Base-by-base conservation (phyloP, 2,888 invertebrate genomes). In the Yponomeuta sedellus region DNA sequence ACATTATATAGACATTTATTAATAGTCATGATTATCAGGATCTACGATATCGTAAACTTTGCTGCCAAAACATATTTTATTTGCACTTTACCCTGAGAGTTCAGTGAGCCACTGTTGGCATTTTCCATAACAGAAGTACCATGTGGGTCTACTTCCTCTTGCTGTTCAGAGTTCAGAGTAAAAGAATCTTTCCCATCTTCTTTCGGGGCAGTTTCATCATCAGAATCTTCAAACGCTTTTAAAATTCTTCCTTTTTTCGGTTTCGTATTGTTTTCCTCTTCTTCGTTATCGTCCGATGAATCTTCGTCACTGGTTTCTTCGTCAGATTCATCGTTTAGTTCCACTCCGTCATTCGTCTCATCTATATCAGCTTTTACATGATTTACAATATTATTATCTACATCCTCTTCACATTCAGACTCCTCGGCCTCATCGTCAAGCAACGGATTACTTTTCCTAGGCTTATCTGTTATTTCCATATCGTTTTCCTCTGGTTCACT, bases 341-440 rank as follows among this genome's bases (percentile, higher is more conserved):
- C 79, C 64, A 70, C 75, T 44, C 75, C 70, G 44, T 71, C 76
- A n/a, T 68, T 65, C 28, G 70, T 68, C 44, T 67, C 67, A 34
- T 65, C 67, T 19, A 12, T 78, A 44, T 77, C 73, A 62, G 77
- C 75, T 64, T 71, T 71, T 16, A 5, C 44, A 52, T 2, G 16
- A 52, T 12, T 52, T 12, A 16, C 44, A 44, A 16, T 16, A 56
- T 71, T 75, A 22, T 74, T 72, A 19, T 71, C 70, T 64, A 78
- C 74, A 40, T 78, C 78, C 67, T 85, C 80, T 62, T 87, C 88
- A 68, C 82, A 81, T 62, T 90, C 88, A 8, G 92, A 86, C 71
- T 88, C 91, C 70, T 91, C 91, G 61, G 93, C 93, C 72, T 92
- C 92, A 68, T 91, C 88, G 67, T 87, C 86, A 66, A 91, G 70